Percentiles rank a stretch among this genome's conserved stretches.
phyloP scores from a whole-genome alignment of 2,797 vertebrate species.

The Pelobates cultripes region DNA sequence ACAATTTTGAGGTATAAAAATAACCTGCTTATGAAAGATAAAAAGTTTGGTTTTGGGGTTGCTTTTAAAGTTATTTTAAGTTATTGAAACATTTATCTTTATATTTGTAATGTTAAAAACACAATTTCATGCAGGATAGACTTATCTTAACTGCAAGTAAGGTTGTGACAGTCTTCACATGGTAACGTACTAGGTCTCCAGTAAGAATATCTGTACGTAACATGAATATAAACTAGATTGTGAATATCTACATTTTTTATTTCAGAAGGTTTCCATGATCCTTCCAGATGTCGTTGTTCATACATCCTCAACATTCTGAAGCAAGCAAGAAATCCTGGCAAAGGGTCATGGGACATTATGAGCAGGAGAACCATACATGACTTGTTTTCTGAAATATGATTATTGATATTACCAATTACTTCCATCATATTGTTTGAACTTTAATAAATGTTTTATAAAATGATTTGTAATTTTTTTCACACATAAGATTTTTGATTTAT shows the following conservation, averaged over 20 bases:
- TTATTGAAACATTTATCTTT: not conserved
- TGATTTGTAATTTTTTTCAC: no score
- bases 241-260: not conserved
- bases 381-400: no score
- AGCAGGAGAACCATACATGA: no score
- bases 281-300: not conserved
- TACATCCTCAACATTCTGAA: not conserved
- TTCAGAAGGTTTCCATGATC: not conserved
- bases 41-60: no score
- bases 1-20: no score
- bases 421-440: no score
- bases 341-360: no score
- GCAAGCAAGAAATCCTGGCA: no score
- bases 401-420: no score
- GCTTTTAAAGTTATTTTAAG: not conserved
- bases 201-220: not conserved
- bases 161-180: not conserved
- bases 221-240: not conserved
- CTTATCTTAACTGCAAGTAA: not conserved
- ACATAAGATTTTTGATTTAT: no score
- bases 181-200: not conserved
- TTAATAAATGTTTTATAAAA: no score
- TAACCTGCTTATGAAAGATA: no score
- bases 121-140: not conserved
- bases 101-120: not conserved